Conservation (phyloP, 2,797 vertebrate genomes). For the Galago senegalensis region DNA sequence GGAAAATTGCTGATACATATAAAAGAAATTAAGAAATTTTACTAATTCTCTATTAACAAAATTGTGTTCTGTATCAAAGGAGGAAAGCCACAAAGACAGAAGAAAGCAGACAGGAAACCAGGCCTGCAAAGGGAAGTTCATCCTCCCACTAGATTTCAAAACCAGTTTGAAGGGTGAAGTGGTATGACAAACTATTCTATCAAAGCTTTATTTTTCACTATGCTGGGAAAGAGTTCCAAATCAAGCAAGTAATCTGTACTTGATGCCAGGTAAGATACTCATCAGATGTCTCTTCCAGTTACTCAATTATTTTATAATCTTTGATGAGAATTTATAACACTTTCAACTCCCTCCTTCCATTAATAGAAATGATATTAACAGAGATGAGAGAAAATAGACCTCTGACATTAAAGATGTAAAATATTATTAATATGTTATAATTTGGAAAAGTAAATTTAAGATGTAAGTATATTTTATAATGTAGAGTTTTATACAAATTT, state of each 20-base stretch:
- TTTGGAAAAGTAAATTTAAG: conserved; percentile 66
- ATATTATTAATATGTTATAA: conserved; percentile 64
- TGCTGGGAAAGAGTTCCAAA: not conserved
- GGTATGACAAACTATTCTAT: conserved; percentile 30
- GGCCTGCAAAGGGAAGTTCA: not conserved
- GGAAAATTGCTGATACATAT: conserved; percentile 1
- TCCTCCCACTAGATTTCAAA: conserved; percentile 6
- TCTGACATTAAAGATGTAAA: conserved; percentile 63
- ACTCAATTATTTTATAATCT: conserved; percentile 29
- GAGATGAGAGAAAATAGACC: conserved; percentile 45
- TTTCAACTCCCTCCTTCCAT: conserved; percentile 26
- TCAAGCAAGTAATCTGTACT: conserved; percentile 63
- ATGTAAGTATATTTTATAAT: conserved; percentile 50
- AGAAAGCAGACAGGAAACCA: conserved; percentile 44
- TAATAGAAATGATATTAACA: conserved; percentile 53
- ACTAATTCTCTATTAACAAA: conserved; percentile 69
- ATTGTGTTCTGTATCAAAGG: conserved; percentile 37
- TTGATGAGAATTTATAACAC: conserved; percentile 30
- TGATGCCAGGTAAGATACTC: conserved; percentile 24
- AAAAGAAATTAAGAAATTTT: conserved; percentile 48
- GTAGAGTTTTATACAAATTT: conserved; percentile 63
- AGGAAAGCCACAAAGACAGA: not conserved
- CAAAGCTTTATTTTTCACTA: conserved; percentile 49
- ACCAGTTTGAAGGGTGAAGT: conserved; percentile 44
- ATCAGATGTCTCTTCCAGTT: conserved; percentile 28